These are phyloP conservation scores for Tiphia femorata DNA, from an alignment of 2,888 invertebrate species.

Conservation along the genomic window DNA sequence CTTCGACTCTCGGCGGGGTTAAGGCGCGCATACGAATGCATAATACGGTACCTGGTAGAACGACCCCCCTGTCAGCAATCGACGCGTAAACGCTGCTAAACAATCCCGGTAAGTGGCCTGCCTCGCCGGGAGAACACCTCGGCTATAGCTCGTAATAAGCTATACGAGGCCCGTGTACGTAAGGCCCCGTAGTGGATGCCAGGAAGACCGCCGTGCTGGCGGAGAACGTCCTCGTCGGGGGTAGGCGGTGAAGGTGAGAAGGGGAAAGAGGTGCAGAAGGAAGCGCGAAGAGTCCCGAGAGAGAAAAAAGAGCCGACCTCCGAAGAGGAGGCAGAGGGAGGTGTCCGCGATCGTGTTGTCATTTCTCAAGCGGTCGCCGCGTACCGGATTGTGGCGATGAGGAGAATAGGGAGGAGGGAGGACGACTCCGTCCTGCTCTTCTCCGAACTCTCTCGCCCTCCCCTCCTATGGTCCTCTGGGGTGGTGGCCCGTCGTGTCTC, in stretches of 20 bases:
- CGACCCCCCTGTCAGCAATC: slow-evolving; percentile 48
- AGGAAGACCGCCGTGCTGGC: slow-evolving; percentile 5
- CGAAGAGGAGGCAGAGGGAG: slow-evolving; percentile 28
- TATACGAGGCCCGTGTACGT: slow-evolving; percentile 16
- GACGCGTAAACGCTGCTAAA: slow-evolving; percentile 56
- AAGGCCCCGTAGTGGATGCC: slow-evolving; percentile 11
- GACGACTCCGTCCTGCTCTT: slow-evolving; percentile 3
- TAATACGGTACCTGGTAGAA: slow-evolving; percentile 35
- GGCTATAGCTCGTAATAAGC: slow-evolving; percentile 47
- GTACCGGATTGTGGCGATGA: too few species aligned
- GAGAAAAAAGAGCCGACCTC: neutral
- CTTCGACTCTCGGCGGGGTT: too few species aligned
- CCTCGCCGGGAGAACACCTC: slow-evolving; percentile 41
- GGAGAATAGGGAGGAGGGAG: slow-evolving; percentile 29
- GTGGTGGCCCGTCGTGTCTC: slow-evolving; percentile 33
- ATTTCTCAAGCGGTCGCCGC: slow-evolving; percentile 53
- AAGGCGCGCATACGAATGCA: slow-evolving; percentile 32
- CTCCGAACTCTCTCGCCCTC: slow-evolving; percentile 8
- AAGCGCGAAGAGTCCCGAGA: slow-evolving; percentile 6
- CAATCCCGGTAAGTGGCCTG: slow-evolving; percentile 53
- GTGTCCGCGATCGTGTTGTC: slow-evolving; percentile 59
- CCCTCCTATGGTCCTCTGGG: slow-evolving; percentile 1
- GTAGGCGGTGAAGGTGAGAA: slow-evolving; percentile 1
- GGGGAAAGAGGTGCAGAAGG: slow-evolving; percentile 3
- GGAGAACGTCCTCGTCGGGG: neutral